A percentile compares a stretch with the other conserved stretches of the same genome.
Conservation (phyloP, 1,140 invertebrate species). For the Musca vetustissima region DNA sequence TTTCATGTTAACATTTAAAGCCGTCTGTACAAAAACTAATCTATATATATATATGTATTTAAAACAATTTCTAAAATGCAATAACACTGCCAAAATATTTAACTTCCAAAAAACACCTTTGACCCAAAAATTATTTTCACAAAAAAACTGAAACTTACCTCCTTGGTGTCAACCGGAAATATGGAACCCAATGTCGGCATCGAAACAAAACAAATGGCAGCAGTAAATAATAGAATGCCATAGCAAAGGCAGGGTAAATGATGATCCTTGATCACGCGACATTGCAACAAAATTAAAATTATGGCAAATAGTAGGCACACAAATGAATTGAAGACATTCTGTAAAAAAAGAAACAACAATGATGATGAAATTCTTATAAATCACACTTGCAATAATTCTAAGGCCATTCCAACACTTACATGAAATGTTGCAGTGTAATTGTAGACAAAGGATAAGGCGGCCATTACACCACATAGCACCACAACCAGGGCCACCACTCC, state of each 20-base stretch:
- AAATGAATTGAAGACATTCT: constrained; percentile 67
- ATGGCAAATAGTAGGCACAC: constrained; percentile 67
- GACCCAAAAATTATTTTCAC: not conserved
- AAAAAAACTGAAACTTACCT: constrained; percentile 31
- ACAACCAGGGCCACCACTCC: constrained; percentile 76
- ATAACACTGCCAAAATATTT: too few species aligned
- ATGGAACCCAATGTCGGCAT: constrained; percentile 62
- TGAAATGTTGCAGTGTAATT: constrained; percentile 61
- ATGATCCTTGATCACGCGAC: constrained; percentile 65
- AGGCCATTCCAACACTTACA: constrained; percentile 45
- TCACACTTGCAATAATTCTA: not conserved
- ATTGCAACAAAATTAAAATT: constrained; percentile 67
- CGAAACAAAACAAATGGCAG: constrained; percentile 65
- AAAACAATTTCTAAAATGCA: too few species aligned
- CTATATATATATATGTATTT: too few species aligned
- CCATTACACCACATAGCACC: constrained; percentile 70
- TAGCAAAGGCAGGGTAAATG: constrained; percentile 71
- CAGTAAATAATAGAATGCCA: constrained; percentile 66
- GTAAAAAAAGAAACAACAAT: constrained; percentile 26
- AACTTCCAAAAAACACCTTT: too few species aligned
- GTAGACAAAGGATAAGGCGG: constrained; percentile 67
- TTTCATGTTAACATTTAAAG: too few species aligned
- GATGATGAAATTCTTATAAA: not conserved
- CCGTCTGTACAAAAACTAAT: too few species aligned
- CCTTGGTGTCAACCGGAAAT: constrained; percentile 52